Percentiles rank a stretch among this genome's conserved stretches.
These are phyloP conservation scores for Eupithecia subfuscata DNA, from an alignment of 2,888 invertebrate species.

Conservation along the genomic window DNA sequence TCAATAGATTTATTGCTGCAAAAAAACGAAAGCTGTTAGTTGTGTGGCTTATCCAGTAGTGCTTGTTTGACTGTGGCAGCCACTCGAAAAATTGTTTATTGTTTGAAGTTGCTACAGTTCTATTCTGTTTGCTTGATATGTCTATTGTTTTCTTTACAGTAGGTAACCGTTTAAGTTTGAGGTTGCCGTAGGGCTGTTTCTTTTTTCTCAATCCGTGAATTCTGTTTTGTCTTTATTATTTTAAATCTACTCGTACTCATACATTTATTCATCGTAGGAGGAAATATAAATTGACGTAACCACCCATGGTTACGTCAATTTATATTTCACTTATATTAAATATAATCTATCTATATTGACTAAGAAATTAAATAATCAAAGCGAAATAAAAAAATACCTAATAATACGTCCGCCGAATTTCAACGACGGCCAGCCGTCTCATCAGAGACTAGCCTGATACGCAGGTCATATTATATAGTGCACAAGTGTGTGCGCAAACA, in stretches of 20 bases:
- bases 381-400: too few species aligned
- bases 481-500: too few species aligned
- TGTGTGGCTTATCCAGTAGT: conserved; percentile 34
- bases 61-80: conserved; percentile 19
- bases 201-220: neutral
- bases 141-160: neutral
- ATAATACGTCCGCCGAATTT: too few species aligned
- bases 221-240: neutral
- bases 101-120: neutral
- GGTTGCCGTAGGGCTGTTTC: neutral
- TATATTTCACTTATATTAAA: too few species aligned
- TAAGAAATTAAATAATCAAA: too few species aligned
- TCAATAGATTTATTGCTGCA: conserved; percentile 51
- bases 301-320: too few species aligned
- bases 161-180: neutral
- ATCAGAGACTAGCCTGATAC: too few species aligned
- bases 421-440: too few species aligned
- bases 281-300: too few species aligned
- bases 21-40: conserved; percentile 44
- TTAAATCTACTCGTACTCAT: neutral
- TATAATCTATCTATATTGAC: too few species aligned
- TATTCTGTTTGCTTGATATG: neutral
- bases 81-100: conserved; percentile 15
- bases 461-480: too few species aligned
- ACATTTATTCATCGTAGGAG: too few species aligned